phyloP scores from a whole-genome alignment of 2,888 invertebrate genomes.

The Drosophila tripunctata region DNA sequence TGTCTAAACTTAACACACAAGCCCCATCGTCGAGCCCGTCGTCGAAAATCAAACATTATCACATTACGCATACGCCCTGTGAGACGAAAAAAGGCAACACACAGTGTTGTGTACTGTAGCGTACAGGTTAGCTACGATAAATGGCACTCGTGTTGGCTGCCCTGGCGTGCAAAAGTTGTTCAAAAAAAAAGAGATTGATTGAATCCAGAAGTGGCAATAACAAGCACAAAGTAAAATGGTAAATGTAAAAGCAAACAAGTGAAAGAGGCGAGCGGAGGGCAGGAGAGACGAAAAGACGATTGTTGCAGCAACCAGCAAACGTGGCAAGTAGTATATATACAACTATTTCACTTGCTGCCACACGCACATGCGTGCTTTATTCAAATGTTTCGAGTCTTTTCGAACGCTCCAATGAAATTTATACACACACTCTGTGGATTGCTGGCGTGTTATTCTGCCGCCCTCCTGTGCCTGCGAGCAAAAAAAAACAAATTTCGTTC shows the following conservation, averaged over 20 bases:
- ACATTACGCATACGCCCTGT: constrained; percentile 55
- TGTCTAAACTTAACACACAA: constrained; percentile 2
- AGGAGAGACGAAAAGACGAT: neutral
- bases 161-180: constrained; percentile 51
- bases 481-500: constrained; percentile 52
- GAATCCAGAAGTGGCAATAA: constrained; percentile 79
- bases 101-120: neutral
- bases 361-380: constrained; percentile 74
- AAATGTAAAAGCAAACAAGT: constrained; percentile 74
- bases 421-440: constrained; percentile 68
- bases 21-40: too few species aligned
- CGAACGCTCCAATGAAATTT: constrained; percentile 52
- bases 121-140: constrained; percentile 13
- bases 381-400: constrained; percentile 71
- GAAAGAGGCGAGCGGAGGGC: neutral
- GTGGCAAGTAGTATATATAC: constrained; percentile 47
- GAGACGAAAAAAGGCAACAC: constrained; percentile 1
- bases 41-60: constrained; percentile 53
- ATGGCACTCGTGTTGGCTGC: constrained; percentile 45
- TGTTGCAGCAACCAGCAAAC: constrained; percentile 14
- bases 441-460: constrained; percentile 28
- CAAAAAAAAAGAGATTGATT: constrained; percentile 72
- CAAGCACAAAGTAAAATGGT: constrained; percentile 72
- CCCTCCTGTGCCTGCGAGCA: too few species aligned
- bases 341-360: constrained; percentile 62